Base-by-base conservation (phyloP, 2,113 vertebrate genomes). In the Aegypius monachus region DNA sequence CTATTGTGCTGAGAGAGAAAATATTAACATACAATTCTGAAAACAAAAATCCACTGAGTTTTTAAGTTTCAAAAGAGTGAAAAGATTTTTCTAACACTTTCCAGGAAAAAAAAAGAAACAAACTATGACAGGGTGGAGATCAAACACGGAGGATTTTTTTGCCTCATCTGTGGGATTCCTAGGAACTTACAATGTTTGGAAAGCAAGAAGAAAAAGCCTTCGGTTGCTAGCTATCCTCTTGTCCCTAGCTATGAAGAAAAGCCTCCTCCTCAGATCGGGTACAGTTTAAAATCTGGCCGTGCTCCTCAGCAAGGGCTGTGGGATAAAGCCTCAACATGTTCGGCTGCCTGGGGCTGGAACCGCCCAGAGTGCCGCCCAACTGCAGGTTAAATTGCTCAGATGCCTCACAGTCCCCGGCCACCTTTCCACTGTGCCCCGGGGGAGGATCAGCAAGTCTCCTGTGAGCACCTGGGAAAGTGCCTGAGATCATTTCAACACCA, bases 351-450 rank as follows among this genome's bases (percentile, higher is more conserved):
- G 0, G 56, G 67, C 72, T 73, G 53, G 43, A 63, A 47, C 72
- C 3, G 1, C 32, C 86, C 68, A 45, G 14, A 18, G 1, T 1
- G 1, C 56, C 2, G 5, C 40, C 26, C 73, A 66, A 8, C 26
- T 32, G 40, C 55, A 65, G 16, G 38, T 36, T 56, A 32, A 88
- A 85, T 85, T 26, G 34, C 50, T 88, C 29, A 66, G 26, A 78
- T 73, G 55, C 79, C 68, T 65, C 70, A 53, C 5, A 17, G 89
- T 65, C 29, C 53, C 16, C 2, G 1, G 2, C 5, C 14, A 83
- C 88, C 88, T 63, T 68, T 68, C 47, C 50, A 19, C 11, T 21
- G 2, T 0, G 0, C 59, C 29, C 31, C 0, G 0, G 48, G 77
- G 72, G 59, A 86, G n/a, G 58, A 43, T 29, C 47, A 59, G 53